These are phyloP conservation scores for Drosophila nr. medialis DNA, from an alignment of 2,888 invertebrate genomes.

Conservation along the genomic window DNA sequence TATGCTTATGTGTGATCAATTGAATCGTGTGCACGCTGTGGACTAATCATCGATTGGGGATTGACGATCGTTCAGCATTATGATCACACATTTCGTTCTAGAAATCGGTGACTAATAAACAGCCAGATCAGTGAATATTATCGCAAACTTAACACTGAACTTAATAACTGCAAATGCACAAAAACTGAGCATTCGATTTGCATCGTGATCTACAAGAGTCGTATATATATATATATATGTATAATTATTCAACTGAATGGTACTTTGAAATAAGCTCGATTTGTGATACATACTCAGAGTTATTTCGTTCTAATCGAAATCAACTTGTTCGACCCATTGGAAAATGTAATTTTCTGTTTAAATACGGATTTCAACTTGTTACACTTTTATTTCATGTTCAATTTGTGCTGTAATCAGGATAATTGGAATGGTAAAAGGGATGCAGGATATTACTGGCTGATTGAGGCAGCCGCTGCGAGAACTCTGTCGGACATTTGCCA, in stretches of 20 bases:
- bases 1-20: neutral
- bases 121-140: neutral
- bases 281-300: neutral
- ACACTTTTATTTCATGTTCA: neutral
- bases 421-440: neutral
- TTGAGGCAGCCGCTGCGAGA: conserved; percentile 36
- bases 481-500: conserved; percentile 15
- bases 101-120: neutral
- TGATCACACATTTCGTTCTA: conserved; percentile 25
- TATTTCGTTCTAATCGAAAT: neutral
- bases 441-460: conserved; percentile 49
- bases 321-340: neutral
- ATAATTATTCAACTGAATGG: neutral
- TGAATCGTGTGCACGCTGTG: conserved; percentile 15
- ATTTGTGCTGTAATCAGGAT: neutral
- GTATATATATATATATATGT: neutral
- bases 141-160: neutral
- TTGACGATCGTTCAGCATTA: conserved; percentile 4
- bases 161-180: neutral
- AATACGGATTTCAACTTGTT: neutral
- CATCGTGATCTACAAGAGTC: conserved; percentile 26
- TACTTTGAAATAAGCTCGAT: neutral
- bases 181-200: conserved; percentile 15
- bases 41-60: conserved; percentile 13
- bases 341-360: neutral